Evolutionary conservation across 2,888 invertebrate genomes (phyloP).

Genomic region (Dasypolia templi): DNA sequence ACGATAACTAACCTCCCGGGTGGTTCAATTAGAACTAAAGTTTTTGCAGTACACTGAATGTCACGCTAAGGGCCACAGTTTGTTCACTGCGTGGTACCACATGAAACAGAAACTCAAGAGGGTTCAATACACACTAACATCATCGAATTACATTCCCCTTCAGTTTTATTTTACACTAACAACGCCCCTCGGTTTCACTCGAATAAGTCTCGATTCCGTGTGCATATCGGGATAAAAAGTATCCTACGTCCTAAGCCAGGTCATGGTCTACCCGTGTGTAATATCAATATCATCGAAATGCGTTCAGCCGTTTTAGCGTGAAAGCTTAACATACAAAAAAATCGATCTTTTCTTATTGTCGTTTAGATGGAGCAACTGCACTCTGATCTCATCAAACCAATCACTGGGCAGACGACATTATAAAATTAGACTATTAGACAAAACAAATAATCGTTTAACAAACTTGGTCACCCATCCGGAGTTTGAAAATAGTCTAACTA

Average conservation of each 20-base stretch:
- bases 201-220: no score
- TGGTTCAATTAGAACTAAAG: conserved; percentile 38
- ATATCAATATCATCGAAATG: no score
- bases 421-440: neutral
- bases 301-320: no score
- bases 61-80: conserved; percentile 49
- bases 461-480: neutral
- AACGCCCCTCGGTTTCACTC: no score
- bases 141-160: neutral
- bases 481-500: neutral
- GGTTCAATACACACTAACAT: conserved; percentile 1
- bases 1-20: conserved; percentile 33
- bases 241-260: no score
- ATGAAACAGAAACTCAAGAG: neutral
- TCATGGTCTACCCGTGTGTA: no score
- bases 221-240: no score
- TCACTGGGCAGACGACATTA: neutral
- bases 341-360: no score
- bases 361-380: neutral
- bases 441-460: neutral
- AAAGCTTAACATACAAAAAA: no score
- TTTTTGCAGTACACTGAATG: conserved; percentile 53
- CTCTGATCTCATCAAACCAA: no score
- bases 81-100: conserved; percentile 21
- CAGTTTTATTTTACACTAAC: neutral